These are phyloP conservation scores for Catalaphyllia jardinei DNA, from an alignment of 64 coral and sea anemone genomes.

Conservation along the genomic window DNA sequence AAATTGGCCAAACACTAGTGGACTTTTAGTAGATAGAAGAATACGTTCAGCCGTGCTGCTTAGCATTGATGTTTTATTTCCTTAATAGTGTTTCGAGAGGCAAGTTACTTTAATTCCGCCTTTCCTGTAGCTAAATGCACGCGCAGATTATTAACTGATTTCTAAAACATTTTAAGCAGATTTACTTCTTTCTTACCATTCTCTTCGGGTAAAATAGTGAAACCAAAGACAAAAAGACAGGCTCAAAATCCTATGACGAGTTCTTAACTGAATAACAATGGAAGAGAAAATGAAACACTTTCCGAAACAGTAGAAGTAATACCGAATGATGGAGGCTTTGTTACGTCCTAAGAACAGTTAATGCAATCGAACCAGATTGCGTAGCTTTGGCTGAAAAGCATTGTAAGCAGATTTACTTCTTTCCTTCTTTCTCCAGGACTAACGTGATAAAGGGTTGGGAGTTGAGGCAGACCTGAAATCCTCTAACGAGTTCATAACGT, in stretches of 20 bases:
- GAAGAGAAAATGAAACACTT: background rate
- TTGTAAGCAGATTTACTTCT: no score
- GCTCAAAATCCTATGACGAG: constrained; percentile 1
- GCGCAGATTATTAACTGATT: background rate
- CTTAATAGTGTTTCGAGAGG: background rate
- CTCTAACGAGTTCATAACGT: no score
- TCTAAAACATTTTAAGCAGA: background rate
- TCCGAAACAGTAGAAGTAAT: no score
- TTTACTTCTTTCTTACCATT: background rate
- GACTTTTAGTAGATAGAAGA: background rate
- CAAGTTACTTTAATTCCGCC: background rate
- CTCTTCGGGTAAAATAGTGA: background rate
- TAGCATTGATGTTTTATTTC: background rate
- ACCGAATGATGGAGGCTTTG: no score
- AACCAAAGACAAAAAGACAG: background rate
- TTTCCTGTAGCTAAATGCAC: background rate
- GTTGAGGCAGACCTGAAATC: no score
- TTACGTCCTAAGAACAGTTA: no score
- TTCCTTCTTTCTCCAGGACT: no score
- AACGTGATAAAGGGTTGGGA: no score
- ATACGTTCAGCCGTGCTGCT: background rate
- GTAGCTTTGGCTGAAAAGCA: no score
- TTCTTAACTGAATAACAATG: constrained; percentile 2
- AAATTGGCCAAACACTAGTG: background rate
- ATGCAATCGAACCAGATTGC: no score